These are phyloP conservation scores for Gadus chalcogrammus DNA, from an alignment of 2,113 vertebrate genomes.

Conservation along the genomic window DNA sequence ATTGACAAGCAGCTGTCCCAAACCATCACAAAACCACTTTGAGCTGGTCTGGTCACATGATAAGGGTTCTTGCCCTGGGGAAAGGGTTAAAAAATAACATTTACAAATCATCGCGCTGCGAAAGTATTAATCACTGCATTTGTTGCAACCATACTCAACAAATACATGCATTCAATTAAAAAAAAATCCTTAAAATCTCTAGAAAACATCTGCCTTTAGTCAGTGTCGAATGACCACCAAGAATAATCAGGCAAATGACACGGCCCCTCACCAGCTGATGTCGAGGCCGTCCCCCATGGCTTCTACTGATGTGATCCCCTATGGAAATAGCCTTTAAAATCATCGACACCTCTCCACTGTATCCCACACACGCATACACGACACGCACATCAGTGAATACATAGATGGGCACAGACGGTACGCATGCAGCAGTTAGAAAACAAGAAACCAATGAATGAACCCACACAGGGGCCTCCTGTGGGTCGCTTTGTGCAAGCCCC, in stretches of 20 bases:
- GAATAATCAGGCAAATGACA: no score
- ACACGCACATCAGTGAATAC: not conserved
- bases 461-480: no score
- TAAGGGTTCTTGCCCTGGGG: slow-evolving; percentile 36
- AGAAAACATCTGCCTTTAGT: no score
- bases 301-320: slow-evolving; percentile 5
- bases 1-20: slow-evolving; percentile 29
- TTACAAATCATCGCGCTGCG: slow-evolving; percentile 33
- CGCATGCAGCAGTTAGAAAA: no score
- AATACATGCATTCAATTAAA: slow-evolving; percentile 30
- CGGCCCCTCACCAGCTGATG: no score
- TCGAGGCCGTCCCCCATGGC: not conserved
- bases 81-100: slow-evolving; percentile 20
- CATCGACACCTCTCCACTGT: slow-evolving; percentile 11
- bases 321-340: slow-evolving; percentile 11
- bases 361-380: slow-evolving; percentile 15
- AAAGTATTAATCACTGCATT: not conserved
- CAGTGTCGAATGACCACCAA: no score
- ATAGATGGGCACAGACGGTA: slow-evolving; percentile 13
- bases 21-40: slow-evolving; percentile 28
- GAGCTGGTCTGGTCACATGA: slow-evolving; percentile 17
- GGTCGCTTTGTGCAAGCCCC: not conserved
- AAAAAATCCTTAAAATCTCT: not conserved
- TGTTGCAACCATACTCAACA: slow-evolving; percentile 3
- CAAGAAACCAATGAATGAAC: no score